Evolutionary conservation across 2,888 invertebrate species (phyloP), one percentile per base, ranked within the genome.

Genomic region (Aquatica leii): DNA sequence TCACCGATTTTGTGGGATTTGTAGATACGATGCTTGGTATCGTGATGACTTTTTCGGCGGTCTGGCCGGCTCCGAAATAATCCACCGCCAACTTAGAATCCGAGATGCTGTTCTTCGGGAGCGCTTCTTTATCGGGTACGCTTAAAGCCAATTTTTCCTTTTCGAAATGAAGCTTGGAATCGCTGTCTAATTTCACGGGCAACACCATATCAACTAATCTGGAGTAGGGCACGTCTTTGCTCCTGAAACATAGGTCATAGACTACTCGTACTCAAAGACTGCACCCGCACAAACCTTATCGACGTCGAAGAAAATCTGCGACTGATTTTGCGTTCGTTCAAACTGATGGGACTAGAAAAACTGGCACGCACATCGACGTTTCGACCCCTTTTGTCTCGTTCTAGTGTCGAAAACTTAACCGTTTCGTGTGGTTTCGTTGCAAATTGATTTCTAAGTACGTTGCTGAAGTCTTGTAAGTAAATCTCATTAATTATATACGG

Each of bases 61-160:
- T 31, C 52, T 58, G 56, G 3, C 12, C 82, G n/a, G n/a, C n/a
- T 31, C 84, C 83, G 64, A 88, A 90, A 77, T 90, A 92, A 78
- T 92, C 93, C 0, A 93, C 88, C 0, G 94, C 92, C 62, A 94
- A 80, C 78, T 92, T 91, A 0, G 94, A 94, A 81, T 94, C 95
- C 0, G 94, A 94, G 1, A 90, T 89, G 77, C 93, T 94, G 69
- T 93, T 93, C 76, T 94, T 94, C 0, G 90, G 89, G n/a, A 80
- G 74, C 9, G 76, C 74, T 55, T 86, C 86, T 3, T 81, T 79
- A 63, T 83, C 83, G 12, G 75, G 75, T 1, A 83, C 83, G 67
- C 78, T 82, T 12, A 86, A 20, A 72, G 56, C 81, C 11, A 76
- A 74, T 62, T 76, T 79, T n/a, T n/a, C n/a, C n/a, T n/a, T n/a